Evolutionary conservation across 2,888 invertebrate species (phyloP).

Genomic region (Drymonia ruficornis): DNA sequence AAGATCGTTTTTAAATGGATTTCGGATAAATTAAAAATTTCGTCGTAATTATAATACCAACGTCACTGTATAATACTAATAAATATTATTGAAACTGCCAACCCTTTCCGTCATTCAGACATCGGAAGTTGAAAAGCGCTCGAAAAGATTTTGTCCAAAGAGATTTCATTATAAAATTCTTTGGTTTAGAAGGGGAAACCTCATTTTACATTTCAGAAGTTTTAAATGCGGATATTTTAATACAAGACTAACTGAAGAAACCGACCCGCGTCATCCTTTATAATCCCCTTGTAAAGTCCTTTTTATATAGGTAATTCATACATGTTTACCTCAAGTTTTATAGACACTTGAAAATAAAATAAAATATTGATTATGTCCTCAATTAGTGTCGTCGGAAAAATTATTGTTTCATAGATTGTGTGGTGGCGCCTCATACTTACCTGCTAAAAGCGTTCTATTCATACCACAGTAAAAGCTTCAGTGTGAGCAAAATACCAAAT

Average conservation of each 20-base stretch:
- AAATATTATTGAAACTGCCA: slow-evolving; percentile 40
- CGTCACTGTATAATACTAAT: too few species aligned
- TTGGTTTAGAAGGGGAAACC: slow-evolving; percentile 46
- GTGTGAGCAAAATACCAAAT: not conserved
- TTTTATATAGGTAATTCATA: not conserved
- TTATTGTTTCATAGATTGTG: not conserved
- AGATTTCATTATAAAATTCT: slow-evolving; percentile 55
- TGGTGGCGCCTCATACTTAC: not conserved
- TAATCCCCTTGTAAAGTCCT: slow-evolving; percentile 28
- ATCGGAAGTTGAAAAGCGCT: slow-evolving; percentile 47
- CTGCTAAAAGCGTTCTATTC: not conserved
- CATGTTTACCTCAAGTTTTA: not conserved
- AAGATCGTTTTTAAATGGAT: too few species aligned
- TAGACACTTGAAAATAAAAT: not conserved
- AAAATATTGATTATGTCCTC: too few species aligned
- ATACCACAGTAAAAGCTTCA: not conserved
- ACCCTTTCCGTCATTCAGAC: slow-evolving; percentile 44
- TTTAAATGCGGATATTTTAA: slow-evolving; percentile 43
- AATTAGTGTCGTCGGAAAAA: not conserved
- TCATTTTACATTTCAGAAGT: slow-evolving; percentile 51
- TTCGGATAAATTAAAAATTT: not conserved
- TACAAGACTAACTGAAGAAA: slow-evolving; percentile 32
- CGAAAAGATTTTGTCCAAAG: slow-evolving; percentile 44
- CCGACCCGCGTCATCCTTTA: slow-evolving; percentile 30
- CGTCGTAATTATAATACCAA: too few species aligned